Conservation (phyloP, 2,888 invertebrate species). For the Aphrophora alni region DNA sequence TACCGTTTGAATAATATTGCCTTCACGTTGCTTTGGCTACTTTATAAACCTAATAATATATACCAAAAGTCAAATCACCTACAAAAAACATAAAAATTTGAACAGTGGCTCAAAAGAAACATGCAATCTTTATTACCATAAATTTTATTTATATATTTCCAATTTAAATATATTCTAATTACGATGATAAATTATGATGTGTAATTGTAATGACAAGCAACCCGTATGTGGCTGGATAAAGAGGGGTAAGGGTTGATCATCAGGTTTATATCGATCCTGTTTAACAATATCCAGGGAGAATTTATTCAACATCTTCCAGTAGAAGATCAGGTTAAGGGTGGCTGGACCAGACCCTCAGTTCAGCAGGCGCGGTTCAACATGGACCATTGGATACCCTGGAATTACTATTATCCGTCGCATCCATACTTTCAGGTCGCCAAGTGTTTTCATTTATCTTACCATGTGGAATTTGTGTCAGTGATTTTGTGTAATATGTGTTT, state of each 20-base stretch:
- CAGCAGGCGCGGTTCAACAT: neutral
- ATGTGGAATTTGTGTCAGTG: constrained; percentile 10
- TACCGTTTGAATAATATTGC: no score
- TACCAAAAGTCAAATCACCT: no score
- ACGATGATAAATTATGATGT: no score
- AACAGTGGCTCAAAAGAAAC: no score
- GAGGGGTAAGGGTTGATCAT: neutral
- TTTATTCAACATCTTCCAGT: constrained; percentile 9
- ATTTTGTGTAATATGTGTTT: neutral
- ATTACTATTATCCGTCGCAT: constrained; percentile 17
- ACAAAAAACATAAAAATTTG: no score
- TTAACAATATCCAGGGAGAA: neutral
- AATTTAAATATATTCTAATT: no score
- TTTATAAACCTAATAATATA: no score
- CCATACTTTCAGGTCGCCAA: neutral
- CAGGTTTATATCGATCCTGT: constrained; percentile 6
- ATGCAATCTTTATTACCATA: no score
- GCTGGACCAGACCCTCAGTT: neutral
- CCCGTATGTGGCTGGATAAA: neutral
- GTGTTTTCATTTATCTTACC: neutral
- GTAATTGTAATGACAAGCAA: neutral
- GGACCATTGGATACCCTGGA: constrained; percentile 31
- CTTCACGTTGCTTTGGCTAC: no score
- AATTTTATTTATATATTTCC: no score
- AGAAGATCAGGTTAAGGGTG: neutral